Evolutionary conservation across 2,888 invertebrate genomes (phyloP), one percentile per base, ranked within the genome.

Genomic region (Miltochrista miniata): DNA sequence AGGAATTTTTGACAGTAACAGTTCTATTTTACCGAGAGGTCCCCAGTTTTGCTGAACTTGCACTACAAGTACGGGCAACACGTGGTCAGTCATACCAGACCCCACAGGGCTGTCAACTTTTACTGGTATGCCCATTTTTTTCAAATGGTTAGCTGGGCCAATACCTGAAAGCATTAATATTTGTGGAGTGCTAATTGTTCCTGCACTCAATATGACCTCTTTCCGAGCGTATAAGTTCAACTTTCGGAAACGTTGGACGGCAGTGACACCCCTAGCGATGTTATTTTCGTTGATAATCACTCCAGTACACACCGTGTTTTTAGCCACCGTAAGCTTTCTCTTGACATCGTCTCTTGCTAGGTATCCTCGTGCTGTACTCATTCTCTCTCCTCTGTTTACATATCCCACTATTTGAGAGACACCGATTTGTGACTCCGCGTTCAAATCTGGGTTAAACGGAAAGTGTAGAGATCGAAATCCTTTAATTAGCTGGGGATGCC

Each of bases 111-210:
- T 51, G 48, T 86, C 66, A 0, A 64, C 67, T 29, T 63, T 67
- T 3, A 81, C 72, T 0, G 61, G 48, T 13, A 87, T 78, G 0
- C 66, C 64, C 43, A 81, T 57, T 7, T 57, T 40, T 5, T 56
- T 30, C 33, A 87, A 62, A 40, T 85, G 83, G 0, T 70, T 64
- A 1, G 71, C 67, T 1, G 75, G 81, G 0, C 87, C 87, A 1
- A 88, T 57, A 0, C 88, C 87, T 1, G 87, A 87, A 30, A 80
- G 50, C 83, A 83, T 71, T 47, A 87, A 53, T 47, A 88, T 69
- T 33, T 87, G 83, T 4, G 87, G 77, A 1, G 82, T 80, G 0
- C 71, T 82, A 1, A 87, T 54, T 0, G 85, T 53, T 0, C 88
- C 88, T 0, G 87, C 85, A 24, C 82, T 76, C 10, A 88, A 55